A percentile compares a stretch with the other conserved stretches of the same genome.
phyloP scores from a whole-genome alignment of 2,888 invertebrate species.

The Criorhina ranunculi region DNA sequence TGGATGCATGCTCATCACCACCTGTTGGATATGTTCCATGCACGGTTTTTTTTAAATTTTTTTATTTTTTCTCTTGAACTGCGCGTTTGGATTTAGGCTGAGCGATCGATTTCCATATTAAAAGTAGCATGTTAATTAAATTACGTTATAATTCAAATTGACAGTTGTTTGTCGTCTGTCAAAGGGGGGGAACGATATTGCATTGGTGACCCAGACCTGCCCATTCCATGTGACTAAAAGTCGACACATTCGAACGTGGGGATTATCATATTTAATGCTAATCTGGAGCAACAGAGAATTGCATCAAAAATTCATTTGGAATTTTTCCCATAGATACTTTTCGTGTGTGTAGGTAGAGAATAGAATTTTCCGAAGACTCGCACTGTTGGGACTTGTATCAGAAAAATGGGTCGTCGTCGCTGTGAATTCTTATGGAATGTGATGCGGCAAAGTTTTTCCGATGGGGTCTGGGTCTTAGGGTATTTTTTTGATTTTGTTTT shows the following conservation, averaged over 20 bases:
- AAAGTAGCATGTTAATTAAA: conserved; percentile 64
- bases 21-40: conserved; percentile 39
- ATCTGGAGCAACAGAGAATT: conserved; percentile 61
- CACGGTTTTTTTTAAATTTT: background rate
- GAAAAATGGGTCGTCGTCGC: conserved; percentile 46
- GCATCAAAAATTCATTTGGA: conserved; percentile 61
- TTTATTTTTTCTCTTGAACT: background rate
- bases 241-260: conserved; percentile 1
- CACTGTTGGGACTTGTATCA: conserved; percentile 14
- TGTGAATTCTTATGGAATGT: conserved; percentile 66
- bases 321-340: conserved; percentile 59
- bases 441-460: conserved; percentile 17
- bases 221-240: background rate
- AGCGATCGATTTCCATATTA: conserved; percentile 49
- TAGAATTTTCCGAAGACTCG: conserved; percentile 46
- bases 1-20: conserved; percentile 35
- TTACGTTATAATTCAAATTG: conserved; percentile 58
- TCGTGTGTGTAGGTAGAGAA: conserved; percentile 1
- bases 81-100: background rate
- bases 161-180: conserved; percentile 48
- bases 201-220: conserved; percentile 19
- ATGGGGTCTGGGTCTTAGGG: conserved; percentile 8
- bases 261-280: conserved; percentile 65
- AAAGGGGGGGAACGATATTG: conserved; percentile 19
- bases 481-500: background rate